Percentiles rank a stretch among this genome's conserved stretches.
phyloP scores from a whole-genome alignment of 2,797 vertebrate genomes.

The Florisuga fusca region DNA sequence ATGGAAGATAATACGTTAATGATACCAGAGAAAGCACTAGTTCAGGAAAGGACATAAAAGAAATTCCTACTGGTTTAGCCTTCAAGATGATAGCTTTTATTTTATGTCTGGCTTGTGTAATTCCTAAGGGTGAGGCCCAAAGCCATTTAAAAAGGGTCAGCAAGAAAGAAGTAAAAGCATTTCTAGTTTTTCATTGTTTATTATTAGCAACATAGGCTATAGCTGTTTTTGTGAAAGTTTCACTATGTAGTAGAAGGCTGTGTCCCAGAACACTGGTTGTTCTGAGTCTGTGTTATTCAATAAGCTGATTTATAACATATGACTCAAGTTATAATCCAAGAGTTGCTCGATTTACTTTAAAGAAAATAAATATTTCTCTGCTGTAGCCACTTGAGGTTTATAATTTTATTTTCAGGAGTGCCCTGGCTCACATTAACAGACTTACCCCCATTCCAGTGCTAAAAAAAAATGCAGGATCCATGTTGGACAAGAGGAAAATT shows the following conservation, averaged over 20 bases:
- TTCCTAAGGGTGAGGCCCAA: background rate
- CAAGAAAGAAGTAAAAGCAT: conserved; percentile 4
- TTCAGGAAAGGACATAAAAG: background rate
- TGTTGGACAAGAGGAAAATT: conserved; percentile 15
- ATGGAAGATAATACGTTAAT: conserved; percentile 26
- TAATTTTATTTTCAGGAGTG: conserved; percentile 66
- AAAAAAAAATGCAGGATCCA: conserved; percentile 24
- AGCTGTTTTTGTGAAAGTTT: conserved; percentile 39
- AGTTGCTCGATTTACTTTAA: conserved; percentile 71
- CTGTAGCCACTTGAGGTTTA: conserved; percentile 61
- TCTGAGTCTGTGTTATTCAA: conserved; percentile 45
- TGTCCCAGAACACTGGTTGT: conserved; percentile 54
- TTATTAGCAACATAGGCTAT: conserved; percentile 13
- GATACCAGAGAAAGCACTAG: background rate
- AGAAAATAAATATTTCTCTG: conserved; percentile 63
- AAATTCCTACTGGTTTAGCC: conserved; percentile 13
- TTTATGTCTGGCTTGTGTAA: background rate
- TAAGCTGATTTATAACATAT: conserved; percentile 69
- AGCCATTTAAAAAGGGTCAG: background rate
- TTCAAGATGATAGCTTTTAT: background rate
- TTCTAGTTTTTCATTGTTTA: conserved; percentile 11
- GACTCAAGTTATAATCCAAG: conserved; percentile 60
- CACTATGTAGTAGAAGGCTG: background rate
- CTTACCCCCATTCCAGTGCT: conserved; percentile 29
- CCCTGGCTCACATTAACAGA: conserved; percentile 13